Evolutionary conservation across 2,113 vertebrate genomes (phyloP).

Genomic region (Forbesichthys papilliferus): DNA sequence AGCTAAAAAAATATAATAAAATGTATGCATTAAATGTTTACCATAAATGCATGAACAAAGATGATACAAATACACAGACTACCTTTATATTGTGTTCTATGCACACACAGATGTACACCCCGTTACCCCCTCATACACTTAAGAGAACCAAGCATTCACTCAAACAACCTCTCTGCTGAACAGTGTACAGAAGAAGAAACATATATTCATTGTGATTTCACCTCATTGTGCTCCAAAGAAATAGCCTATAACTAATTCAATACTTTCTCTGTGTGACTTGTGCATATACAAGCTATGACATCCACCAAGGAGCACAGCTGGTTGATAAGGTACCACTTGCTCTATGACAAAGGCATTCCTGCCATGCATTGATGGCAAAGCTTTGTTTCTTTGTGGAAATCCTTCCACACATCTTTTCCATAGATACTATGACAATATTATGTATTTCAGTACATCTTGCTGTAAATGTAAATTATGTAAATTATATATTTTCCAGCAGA

Average conservation of each 20-base stretch:
- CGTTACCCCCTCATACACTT: slow-evolving; percentile 44
- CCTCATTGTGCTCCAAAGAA: slow-evolving; percentile 73
- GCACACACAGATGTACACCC: slow-evolving; percentile 1
- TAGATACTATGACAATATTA: slow-evolving; percentile 56
- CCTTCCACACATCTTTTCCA: slow-evolving; percentile 52
- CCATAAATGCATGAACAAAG: slow-evolving; percentile 82
- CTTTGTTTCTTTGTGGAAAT: slow-evolving; percentile 55
- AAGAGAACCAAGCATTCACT: slow-evolving; percentile 60
- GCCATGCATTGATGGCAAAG: slow-evolving; percentile 71
- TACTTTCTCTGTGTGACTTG: slow-evolving; percentile 68
- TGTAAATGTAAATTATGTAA: no score
- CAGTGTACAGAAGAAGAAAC: slow-evolving; percentile 54
- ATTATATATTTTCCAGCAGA: slow-evolving; percentile 19
- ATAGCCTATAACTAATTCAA: slow-evolving; percentile 79
- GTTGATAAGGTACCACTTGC: slow-evolving; percentile 59
- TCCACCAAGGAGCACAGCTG: slow-evolving; percentile 57
- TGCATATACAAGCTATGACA: slow-evolving; percentile 76
- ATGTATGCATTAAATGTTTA: slow-evolving; percentile 67
- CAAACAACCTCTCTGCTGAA: slow-evolving; percentile 62
- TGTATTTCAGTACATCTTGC: slow-evolving; percentile 42
- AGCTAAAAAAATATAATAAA: slow-evolving; percentile 5
- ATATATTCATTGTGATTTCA: slow-evolving; percentile 71
- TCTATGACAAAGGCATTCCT: slow-evolving; percentile 60
- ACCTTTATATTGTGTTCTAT: slow-evolving; percentile 51
- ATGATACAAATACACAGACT: slow-evolving; percentile 72